phyloP scores from a whole-genome alignment of 2,888 invertebrate genomes.

The Drosophila anomelani region DNA sequence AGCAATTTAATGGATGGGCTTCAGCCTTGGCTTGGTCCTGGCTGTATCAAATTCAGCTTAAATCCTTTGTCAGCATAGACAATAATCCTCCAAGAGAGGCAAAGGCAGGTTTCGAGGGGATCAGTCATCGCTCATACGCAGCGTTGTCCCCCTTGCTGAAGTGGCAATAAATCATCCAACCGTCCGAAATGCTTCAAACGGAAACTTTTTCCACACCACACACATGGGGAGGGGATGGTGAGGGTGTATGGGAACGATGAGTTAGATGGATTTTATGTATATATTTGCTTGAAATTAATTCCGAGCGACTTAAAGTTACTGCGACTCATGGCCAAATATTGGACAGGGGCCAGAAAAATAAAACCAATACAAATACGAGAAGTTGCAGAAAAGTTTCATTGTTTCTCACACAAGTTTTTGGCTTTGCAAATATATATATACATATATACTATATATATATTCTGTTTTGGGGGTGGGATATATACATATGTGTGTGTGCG shows the following conservation, averaged over 20 bases:
- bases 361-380: slow-evolving; percentile 64
- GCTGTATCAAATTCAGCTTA: slow-evolving; percentile 67
- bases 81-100: too few relatives aligned
- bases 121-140: slow-evolving; percentile 52
- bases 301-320: slow-evolving; percentile 40
- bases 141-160: slow-evolving; percentile 40
- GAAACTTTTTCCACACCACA: slow-evolving; percentile 57
- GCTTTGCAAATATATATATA: slow-evolving; percentile 43
- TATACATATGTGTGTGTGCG: slow-evolving; percentile 4
- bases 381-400: slow-evolving; percentile 72
- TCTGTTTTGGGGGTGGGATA: background rate
- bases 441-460: background rate
- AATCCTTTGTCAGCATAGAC: slow-evolving; percentile 61
- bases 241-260: background rate
- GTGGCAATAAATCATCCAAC: slow-evolving; percentile 69
- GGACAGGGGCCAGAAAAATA: slow-evolving; percentile 45
- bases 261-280: slow-evolving; percentile 55
- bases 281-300: slow-evolving; percentile 58
- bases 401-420: slow-evolving; percentile 67
- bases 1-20: slow-evolving; percentile 57
- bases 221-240: background rate
- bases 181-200: slow-evolving; percentile 50
- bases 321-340: slow-evolving; percentile 54
- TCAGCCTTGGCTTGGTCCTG: slow-evolving; percentile 1
- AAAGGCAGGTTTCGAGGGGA: background rate